Evolutionary conservation across 2,888 invertebrate genomes (phyloP).

Genomic region (Schrankia costaestrigalis): DNA sequence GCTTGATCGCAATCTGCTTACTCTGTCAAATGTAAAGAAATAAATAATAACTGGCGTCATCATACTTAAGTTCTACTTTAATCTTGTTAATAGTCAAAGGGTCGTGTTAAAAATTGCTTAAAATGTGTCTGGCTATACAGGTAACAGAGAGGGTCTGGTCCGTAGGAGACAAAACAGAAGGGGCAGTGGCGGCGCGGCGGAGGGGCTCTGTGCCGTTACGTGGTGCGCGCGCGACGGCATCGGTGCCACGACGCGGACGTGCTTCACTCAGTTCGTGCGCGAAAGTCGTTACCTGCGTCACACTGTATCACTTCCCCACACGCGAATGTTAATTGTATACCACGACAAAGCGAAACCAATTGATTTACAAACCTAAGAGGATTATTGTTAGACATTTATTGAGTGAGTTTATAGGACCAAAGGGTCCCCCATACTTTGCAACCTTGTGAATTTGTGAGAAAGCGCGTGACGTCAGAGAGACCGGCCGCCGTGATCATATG

Average conservation of each 20-base stretch:
- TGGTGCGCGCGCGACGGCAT: conserved; percentile 60
- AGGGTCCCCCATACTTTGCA: conserved; percentile 41
- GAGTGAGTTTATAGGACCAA: conserved; percentile 33
- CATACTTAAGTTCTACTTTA: too few relatives aligned
- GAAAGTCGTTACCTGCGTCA: conserved; percentile 78
- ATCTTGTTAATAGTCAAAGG: too few relatives aligned
- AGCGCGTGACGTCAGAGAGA: conserved; percentile 76
- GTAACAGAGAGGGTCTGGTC: too few relatives aligned
- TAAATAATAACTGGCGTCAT: too few relatives aligned
- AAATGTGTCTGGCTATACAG: too few relatives aligned
- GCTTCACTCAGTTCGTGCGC: conserved; percentile 80
- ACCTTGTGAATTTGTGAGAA: conserved; percentile 70
- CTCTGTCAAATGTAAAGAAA: too few relatives aligned
- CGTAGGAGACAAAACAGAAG: too few relatives aligned
- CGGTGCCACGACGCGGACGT: conserved; percentile 75
- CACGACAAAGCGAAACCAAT: conserved; percentile 51
- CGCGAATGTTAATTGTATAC: conserved; percentile 56
- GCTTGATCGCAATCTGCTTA: too few relatives aligned
- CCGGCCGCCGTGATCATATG: conserved; percentile 76
- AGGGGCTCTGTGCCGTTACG: conserved; percentile 66
- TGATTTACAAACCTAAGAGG: conserved; percentile 41
- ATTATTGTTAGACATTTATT: conserved; percentile 43
- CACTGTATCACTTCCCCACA: conserved; percentile 67
- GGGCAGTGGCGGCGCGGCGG: conserved; percentile 36
- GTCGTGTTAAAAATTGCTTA: too few relatives aligned